Percentiles rank a stretch among this genome's conserved stretches.
Conservation (phyloP, 2,797 vertebrate species). For the Echeneis naucrates region DNA sequence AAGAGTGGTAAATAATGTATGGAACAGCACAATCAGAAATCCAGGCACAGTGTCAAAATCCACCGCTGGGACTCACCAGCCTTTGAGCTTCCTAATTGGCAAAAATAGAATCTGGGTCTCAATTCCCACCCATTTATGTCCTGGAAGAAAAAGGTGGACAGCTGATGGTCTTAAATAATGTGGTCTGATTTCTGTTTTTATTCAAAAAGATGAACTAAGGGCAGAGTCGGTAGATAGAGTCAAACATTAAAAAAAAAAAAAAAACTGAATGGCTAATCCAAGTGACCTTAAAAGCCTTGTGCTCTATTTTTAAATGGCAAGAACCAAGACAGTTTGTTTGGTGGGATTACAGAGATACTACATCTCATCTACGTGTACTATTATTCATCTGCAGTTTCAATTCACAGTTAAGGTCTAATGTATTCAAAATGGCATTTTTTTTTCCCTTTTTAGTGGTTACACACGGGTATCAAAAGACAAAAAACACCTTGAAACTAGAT, state of each 20-base stretch:
- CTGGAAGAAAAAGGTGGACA: conserved; percentile 41
- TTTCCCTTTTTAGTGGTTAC: too few relatives aligned
- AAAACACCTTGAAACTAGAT: conserved; percentile 15
- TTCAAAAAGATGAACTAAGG: conserved; percentile 35
- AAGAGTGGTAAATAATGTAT: conserved; percentile 62
- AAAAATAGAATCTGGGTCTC: conserved; percentile 66
- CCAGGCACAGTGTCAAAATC: conserved; percentile 39
- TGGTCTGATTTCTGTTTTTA: conserved; percentile 44
- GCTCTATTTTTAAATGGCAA: conserved; percentile 18
- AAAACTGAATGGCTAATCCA: conserved; percentile 11
- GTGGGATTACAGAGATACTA: neutral
- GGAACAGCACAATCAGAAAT: conserved; percentile 41
- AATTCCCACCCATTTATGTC: conserved; percentile 34
- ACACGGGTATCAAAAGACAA: neutral
- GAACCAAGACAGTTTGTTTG: neutral
- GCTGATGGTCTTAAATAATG: conserved; percentile 41
- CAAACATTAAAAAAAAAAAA: conserved; percentile 14
- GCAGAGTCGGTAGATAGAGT: conserved; percentile 19
- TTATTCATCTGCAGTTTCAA: neutral
- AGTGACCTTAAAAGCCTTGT: conserved; percentile 11
- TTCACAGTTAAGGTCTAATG: neutral
- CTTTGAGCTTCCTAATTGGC: conserved; percentile 45
- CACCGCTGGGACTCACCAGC: conserved; percentile 41
- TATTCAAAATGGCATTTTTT: neutral
- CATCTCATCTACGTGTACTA: neutral